Conservation (phyloP, 2,797 vertebrate genomes). For the Leuciscus waleckii region DNA sequence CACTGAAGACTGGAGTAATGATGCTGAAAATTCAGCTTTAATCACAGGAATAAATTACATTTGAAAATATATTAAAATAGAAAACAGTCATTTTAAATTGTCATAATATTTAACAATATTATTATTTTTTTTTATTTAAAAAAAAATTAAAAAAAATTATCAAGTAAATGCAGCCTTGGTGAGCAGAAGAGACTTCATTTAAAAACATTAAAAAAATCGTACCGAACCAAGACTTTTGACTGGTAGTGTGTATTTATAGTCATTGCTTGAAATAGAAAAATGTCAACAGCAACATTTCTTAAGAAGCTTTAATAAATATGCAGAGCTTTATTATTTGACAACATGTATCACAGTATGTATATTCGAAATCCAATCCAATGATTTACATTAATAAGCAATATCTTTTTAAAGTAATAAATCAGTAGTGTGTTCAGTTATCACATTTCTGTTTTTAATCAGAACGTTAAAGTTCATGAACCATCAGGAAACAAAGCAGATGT, state of each 20-base stretch:
- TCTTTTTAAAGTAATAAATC: conserved; percentile 24
- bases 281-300: conserved; percentile 43
- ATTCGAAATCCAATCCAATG: conserved; percentile 29
- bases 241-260: not conserved
- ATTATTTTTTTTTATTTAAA: too few species aligned
- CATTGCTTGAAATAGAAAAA: not conserved
- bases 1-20: too few species aligned
- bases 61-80: too few species aligned
- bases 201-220: too few species aligned
- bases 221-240: too few species aligned
- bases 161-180: too few species aligned
- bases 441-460: conserved; percentile 62
- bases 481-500: conserved; percentile 54
- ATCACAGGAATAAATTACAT: too few species aligned
- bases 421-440: conserved; percentile 43
- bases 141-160: too few species aligned
- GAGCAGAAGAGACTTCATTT: too few species aligned
- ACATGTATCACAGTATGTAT: conserved; percentile 32
- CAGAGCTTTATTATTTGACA: conserved; percentile 43
- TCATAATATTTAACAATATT: too few species aligned
- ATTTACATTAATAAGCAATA: conserved; percentile 15
- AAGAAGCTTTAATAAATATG: conserved; percentile 64
- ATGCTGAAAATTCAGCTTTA: too few species aligned
- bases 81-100: too few species aligned
- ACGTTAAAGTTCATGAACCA: conserved; percentile 72